Evolutionary conservation across 2,113 vertebrate species (phyloP), one percentile per base, ranked within the genome.

Genomic region (Heptranchias perlo): DNA sequence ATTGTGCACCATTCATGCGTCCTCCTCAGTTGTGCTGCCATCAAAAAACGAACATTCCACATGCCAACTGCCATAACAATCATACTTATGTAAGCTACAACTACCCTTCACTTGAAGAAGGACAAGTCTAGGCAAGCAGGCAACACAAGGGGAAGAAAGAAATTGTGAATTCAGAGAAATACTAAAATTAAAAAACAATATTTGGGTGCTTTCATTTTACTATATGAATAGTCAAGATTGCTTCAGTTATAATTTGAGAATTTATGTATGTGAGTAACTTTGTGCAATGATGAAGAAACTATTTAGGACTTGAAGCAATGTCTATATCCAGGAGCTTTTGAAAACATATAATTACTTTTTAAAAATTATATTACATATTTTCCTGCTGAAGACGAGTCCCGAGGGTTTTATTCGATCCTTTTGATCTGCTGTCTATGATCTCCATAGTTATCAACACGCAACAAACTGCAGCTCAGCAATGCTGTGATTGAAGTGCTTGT

Each of bases 181-280:
- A 93, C 28, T 62, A 93, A 87, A 96, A 89, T 73, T 96, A 61
- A 89, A 64, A 67, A 96, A 23, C 78, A 87, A 87, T 47, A 87
- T 31, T 47, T 96, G n/a, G 76, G 39, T 82, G 76, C 35, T 96
- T 31, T 96, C 95, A 52, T 96, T 58, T n/a, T 84, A n/a, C 73
- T 62, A 28, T 47, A 82, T 84, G 95, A 82, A 96, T 14, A 54
- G 47, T 49, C 7, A 49, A 54, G 86, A 31, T 54, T 89, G 6
- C 49, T 89, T 89, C 28, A 89, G 82, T 44, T 4, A 47, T 47
- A 47, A 47, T 23, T 44, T 86, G 82, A 86, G 25, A 84, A 86
- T 47, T 2, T 54, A 2, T 13, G 76, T 54, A 1, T 54, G 52
- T 89, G 47, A 58, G 49, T 52, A 89, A 31, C 44, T 47, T 54